phyloP scores from a whole-genome alignment of 1,140 invertebrate species.

The Venustaconcha ellipsiformis region DNA sequence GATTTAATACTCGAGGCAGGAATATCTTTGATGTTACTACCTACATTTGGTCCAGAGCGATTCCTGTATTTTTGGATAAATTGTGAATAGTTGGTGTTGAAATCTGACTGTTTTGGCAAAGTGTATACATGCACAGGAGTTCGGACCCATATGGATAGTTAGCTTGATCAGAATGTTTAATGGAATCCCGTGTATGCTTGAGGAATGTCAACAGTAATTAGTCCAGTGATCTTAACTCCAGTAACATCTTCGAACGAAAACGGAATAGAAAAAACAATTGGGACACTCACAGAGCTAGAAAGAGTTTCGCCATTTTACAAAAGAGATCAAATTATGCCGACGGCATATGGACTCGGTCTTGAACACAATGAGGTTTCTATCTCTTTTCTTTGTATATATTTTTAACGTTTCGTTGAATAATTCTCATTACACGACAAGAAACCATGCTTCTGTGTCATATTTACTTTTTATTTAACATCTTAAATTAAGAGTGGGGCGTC shows the following conservation, averaged over 20 bases:
- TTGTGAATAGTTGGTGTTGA: too few relatives aligned
- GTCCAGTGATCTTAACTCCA: too few relatives aligned
- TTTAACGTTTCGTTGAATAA: background rate
- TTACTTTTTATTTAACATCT: background rate
- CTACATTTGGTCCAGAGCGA: too few relatives aligned
- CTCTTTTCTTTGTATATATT: constrained; percentile 1
- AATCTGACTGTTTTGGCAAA: too few relatives aligned
- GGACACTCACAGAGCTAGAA: constrained; percentile 27
- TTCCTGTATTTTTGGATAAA: too few relatives aligned
- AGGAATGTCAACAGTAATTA: too few relatives aligned
- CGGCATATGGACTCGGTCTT: constrained; percentile 18
- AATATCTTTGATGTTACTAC: too few relatives aligned
- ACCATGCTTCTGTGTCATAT: background rate
- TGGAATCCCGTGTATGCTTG: too few relatives aligned
- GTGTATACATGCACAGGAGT: too few relatives aligned
- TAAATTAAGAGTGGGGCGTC: background rate
- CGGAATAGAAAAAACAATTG: constrained; percentile 19
- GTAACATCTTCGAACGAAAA: constrained; percentile 5
- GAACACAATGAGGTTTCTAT: constrained; percentile 23
- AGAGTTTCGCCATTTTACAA: constrained; percentile 27
- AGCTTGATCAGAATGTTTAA: too few relatives aligned
- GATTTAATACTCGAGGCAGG: too few relatives aligned
- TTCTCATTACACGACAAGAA: background rate
- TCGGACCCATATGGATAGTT: too few relatives aligned
- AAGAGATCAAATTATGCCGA: constrained; percentile 24